These are phyloP conservation scores for Drosophila putrida DNA, from an alignment of 2,888 invertebrate genomes.

Conservation along the genomic window DNA sequence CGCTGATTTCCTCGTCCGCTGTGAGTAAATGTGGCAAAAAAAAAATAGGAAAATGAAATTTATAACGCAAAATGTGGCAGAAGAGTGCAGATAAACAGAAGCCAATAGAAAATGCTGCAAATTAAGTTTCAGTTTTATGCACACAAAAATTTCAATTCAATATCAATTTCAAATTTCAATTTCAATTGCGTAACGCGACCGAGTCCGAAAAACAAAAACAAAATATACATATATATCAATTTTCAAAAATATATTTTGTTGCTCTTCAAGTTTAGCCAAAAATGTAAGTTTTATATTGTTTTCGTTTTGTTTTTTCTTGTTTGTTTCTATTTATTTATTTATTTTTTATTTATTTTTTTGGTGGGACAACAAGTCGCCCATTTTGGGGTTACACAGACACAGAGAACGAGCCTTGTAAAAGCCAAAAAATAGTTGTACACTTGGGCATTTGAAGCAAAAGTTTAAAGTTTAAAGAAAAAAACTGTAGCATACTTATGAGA, in stretches of 20 bases:
- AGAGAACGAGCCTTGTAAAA: conserved; percentile 38
- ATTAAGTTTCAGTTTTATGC: conserved; percentile 39
- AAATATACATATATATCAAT: conserved; percentile 31
- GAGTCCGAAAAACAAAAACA: neutral
- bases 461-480: conserved; percentile 30
- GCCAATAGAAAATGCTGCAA: conserved; percentile 64
- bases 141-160: conserved; percentile 35
- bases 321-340: neutral
- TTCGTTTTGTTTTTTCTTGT: conserved; percentile 8
- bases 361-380: conserved; percentile 65
- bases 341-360: conserved; percentile 8
- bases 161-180: conserved; percentile 23
- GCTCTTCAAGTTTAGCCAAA: conserved; percentile 64
- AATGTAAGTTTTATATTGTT: conserved; percentile 43
- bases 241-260: conserved; percentile 27
- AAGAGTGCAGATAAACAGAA: conserved; percentile 32
- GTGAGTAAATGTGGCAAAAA: conserved; percentile 78
- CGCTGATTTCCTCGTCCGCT: conserved; percentile 88
- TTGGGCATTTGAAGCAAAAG: conserved; percentile 31
- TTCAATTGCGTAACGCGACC: conserved; percentile 28
- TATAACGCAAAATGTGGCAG: conserved; percentile 37
- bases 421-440: conserved; percentile 59
- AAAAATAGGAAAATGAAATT: conserved; percentile 17
- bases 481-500: conserved; percentile 70
- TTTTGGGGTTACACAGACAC: conserved; percentile 15